phyloP scores from a whole-genome alignment of 2,797 vertebrate species.

The Brachyrhaphis roseni region DNA sequence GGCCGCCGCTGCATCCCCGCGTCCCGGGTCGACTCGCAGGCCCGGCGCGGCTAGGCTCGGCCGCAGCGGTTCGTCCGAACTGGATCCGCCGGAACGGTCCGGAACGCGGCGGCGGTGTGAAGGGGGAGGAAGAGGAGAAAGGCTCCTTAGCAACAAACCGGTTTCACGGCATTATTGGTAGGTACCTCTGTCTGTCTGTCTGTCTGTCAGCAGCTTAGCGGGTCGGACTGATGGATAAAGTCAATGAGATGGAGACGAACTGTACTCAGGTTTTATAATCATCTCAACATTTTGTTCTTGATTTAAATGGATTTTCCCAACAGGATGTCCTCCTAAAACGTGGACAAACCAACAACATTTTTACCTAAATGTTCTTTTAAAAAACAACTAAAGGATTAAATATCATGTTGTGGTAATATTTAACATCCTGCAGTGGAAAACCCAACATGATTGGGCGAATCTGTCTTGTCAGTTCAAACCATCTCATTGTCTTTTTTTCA shows the following conservation, averaged over 20 bases:
- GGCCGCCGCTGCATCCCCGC: conserved; percentile 32
- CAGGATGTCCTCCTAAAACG: not conserved
- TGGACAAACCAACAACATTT: not conserved
- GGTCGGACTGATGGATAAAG: conserved; percentile 45
- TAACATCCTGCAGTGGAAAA: not conserved
- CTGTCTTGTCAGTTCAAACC: conserved; percentile 1
- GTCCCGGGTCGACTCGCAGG: conserved; percentile 31
- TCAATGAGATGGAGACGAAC: conserved; percentile 1
- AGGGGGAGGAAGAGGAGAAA: conserved; percentile 30
- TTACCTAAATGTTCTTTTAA: not conserved
- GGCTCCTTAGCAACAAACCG: conserved; percentile 72
- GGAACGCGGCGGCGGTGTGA: conserved; percentile 8
- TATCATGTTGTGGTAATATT: not conserved
- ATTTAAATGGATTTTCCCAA: not conserved
- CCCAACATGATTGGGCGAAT: not conserved
- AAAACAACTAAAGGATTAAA: not conserved
- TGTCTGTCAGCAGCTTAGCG: conserved; percentile 44
- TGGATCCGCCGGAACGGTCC: conserved; percentile 18
- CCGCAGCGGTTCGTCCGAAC: not conserved
- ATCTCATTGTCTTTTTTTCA: conserved; percentile 6
- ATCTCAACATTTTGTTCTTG: not conserved
- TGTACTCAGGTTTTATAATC: not conserved
- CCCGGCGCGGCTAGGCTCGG: conserved; percentile 10
- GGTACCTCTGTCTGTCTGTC: conserved; percentile 53
- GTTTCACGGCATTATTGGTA: conserved; percentile 64